A percentile compares a stretch with the other conserved stretches of the same genome.
Evolutionary conservation across 2,888 invertebrate genomes (phyloP).

Genomic region (Zaprionus bogoriensis): DNA sequence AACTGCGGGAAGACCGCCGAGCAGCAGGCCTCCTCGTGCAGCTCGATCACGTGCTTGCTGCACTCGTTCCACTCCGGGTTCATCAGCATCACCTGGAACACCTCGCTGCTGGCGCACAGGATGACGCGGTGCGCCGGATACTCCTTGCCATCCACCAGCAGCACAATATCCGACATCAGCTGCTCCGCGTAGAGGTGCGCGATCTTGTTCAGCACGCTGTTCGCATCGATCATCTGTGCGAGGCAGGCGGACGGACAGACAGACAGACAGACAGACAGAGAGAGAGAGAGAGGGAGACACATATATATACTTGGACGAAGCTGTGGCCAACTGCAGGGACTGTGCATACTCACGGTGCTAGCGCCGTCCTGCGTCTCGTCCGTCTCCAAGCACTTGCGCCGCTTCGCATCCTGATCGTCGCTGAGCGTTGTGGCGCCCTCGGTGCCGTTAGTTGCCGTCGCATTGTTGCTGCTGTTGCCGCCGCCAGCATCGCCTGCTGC

Average conservation of each 20-base stretch:
- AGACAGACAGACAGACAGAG: neutral
- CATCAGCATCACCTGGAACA: conserved; percentile 98
- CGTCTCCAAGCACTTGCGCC: conserved; percentile 59
- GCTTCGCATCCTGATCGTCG: conserved; percentile 65
- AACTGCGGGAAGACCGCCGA: conserved; percentile 93
- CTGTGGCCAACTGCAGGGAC: neutral
- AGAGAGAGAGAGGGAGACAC: neutral
- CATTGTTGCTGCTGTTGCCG: conserved; percentile 7
- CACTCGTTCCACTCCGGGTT: conserved; percentile 96
- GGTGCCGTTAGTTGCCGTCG: conserved; percentile 23
- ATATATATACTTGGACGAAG: neutral
- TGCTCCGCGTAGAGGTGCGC: conserved; percentile 92
- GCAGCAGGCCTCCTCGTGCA: conserved; percentile 94
- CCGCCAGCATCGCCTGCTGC: conserved; percentile 19
- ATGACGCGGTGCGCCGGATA: conserved; percentile 96
- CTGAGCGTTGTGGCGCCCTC: conserved; percentile 23
- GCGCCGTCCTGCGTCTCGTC: conserved; percentile 64
- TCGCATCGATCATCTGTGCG: conserved; percentile 92
- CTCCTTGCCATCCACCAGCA: conserved; percentile 91
- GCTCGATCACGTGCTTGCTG: conserved; percentile 90
- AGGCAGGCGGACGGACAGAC: neutral
- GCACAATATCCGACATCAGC: conserved; percentile 93
- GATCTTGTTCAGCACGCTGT: conserved; percentile 91
- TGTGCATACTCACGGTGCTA: conserved; percentile 63
- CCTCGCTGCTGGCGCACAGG: conserved; percentile 96